phyloP scores from a whole-genome alignment of 2,888 invertebrate species.

The Autographa gamma region DNA sequence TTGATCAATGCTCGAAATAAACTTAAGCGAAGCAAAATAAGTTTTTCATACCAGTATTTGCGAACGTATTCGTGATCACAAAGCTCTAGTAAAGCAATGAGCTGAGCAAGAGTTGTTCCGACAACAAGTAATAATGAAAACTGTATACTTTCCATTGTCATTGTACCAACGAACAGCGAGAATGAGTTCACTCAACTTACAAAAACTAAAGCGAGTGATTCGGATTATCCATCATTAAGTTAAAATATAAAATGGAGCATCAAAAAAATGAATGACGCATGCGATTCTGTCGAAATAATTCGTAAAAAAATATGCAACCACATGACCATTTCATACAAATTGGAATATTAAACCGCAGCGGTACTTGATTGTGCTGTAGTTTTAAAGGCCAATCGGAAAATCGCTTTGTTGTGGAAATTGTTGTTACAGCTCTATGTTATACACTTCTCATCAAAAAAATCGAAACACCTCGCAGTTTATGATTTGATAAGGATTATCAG shows the following conservation, averaged over 20 bases:
- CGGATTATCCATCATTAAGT: background rate
- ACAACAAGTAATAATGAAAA: background rate
- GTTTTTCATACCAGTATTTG: too few species aligned
- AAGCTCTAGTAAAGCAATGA: background rate
- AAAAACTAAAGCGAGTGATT: background rate
- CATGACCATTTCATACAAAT: background rate
- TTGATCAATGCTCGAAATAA: too few species aligned
- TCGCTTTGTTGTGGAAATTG: background rate
- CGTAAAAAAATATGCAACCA: background rate
- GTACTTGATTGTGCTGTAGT: background rate
- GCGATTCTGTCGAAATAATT: background rate
- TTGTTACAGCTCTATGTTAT: conserved; percentile 6
- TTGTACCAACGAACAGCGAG: background rate
- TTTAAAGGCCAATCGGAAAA: conserved; percentile 3
- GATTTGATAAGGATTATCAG: too few species aligned
- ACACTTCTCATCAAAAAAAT: too few species aligned
- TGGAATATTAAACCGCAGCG: background rate
- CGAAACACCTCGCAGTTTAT: too few species aligned
- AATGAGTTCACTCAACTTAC: background rate
- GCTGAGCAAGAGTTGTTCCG: background rate
- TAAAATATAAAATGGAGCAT: background rate
- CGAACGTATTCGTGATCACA: conserved; percentile 1
- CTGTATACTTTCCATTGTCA: background rate
- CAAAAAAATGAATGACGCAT: background rate
- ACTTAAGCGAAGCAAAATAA: too few species aligned